Evolutionary conservation across 2,113 vertebrate species (phyloP), one percentile per base, ranked within the genome.

Genomic region (Halcyon malimbica): DNA sequence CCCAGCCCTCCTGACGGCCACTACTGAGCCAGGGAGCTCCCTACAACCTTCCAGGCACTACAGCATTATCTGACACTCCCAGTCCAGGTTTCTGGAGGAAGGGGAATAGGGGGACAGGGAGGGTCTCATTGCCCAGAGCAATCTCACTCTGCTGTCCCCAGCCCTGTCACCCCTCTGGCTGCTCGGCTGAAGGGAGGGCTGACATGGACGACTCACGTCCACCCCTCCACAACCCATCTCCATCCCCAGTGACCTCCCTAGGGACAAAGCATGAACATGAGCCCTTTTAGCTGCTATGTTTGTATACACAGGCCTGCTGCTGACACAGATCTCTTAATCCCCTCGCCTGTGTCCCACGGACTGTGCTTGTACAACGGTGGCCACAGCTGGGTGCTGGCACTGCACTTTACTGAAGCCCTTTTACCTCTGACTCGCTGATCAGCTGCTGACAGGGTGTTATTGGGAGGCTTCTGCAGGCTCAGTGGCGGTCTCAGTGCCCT

Each of bases 391-490:
- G 14, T 98, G 98, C 99, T 98, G 98, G 98, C 98, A 79, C 92
- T 96, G 98, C 98, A 98, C 82, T 98, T 99, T 98, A 57, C 93
- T 98, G 97, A 98, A 97, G 88, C 96, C 96, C 96, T 97, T 98
- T 98, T 97, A 96, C 91, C 97, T 97, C 98, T 98, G 98, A 98
- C 98, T 98, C 96, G 98, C 98, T 99, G 98, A 98, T 98, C 98
- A 98, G 98, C 96, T 99, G 99, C 99, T 99, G 99, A 99, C 98
- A 74, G 95, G 96, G 96, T 93, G 87, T 69, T 96, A 97, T 91
- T 26, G 29, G 83, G 83, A 86, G 92, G 70, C 69, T 79, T 28
- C 5, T 31, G 79, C 2, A 23, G 90, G 51, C 85, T 88, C 11
- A 13, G 80, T 63, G 67, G 79, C 11, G 16, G 9, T 69, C 86